phyloP scores from a whole-genome alignment of 2,113 vertebrate genomes.

The Thamnaconus septentrionalis region DNA sequence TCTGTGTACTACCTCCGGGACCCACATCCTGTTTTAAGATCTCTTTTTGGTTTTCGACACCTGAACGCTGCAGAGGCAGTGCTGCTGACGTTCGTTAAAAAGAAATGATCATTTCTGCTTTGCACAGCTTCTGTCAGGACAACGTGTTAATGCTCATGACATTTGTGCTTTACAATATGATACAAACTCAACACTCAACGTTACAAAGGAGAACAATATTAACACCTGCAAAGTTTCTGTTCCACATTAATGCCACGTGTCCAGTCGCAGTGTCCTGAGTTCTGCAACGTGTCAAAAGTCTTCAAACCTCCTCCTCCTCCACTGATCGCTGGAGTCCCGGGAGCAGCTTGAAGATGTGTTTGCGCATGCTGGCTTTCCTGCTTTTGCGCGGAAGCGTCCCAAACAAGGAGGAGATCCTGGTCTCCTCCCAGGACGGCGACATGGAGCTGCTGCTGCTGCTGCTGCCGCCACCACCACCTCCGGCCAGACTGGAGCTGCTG shows the following conservation, averaged over 20 bases:
- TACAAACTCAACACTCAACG: too few species aligned
- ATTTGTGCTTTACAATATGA: too few species aligned
- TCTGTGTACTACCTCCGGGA: slow-evolving; percentile 34
- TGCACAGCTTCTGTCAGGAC: background rate
- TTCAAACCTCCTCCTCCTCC: slow-evolving; percentile 83
- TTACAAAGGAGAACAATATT: too few species aligned
- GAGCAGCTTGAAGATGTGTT: slow-evolving; percentile 86
- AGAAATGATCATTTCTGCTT: background rate
- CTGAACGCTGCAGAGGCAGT: slow-evolving; percentile 7
- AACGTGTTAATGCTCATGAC: background rate
- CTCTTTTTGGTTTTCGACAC: slow-evolving; percentile 43
- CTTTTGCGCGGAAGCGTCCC: slow-evolving; percentile 88
- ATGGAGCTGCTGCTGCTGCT: slow-evolving; percentile 71
- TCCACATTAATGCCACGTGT: too few species aligned
- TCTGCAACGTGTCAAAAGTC: background rate
- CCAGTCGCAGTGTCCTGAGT: too few species aligned
- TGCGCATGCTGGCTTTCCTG: slow-evolving; percentile 80
- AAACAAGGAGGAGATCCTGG: slow-evolving; percentile 72
- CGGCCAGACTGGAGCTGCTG: slow-evolving; percentile 83
- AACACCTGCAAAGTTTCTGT: too few species aligned
- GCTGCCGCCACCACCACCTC: slow-evolving; percentile 6
- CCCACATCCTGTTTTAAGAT: slow-evolving; percentile 80
- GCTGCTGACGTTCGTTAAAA: too few species aligned
- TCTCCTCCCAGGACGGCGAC: slow-evolving; percentile 83
- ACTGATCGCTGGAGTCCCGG: slow-evolving; percentile 88